Percentiles rank a stretch among this genome's conserved stretches.
Conservation (phyloP, 2,113 vertebrate genomes). For the Dasyurus viverrinus region DNA sequence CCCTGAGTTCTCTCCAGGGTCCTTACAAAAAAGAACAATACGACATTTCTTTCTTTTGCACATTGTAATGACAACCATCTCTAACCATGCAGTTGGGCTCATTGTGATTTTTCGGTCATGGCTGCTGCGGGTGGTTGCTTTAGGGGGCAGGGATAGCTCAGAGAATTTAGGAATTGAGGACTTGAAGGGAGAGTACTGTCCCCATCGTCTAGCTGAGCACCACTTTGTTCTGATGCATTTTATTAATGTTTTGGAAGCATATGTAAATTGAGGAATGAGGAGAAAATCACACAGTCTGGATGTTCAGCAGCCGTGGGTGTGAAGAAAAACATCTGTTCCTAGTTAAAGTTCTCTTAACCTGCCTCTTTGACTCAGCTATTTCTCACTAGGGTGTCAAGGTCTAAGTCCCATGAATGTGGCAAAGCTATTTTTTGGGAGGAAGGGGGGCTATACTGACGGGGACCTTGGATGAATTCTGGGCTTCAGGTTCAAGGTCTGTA, state of each 20-base stretch:
- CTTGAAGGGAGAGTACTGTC: conserved; percentile 64
- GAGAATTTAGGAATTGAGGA: conserved; percentile 54
- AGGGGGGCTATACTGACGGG: conserved; percentile 69
- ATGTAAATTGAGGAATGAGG: conserved; percentile 76
- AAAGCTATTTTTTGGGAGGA: conserved; percentile 71
- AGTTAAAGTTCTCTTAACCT: conserved; percentile 79
- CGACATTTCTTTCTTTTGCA: conserved; percentile 75
- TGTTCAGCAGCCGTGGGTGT: conserved; percentile 78
- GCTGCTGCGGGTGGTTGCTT: conserved; percentile 65
- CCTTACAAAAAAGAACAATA: conserved; percentile 75
- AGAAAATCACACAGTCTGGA: conserved; percentile 73
- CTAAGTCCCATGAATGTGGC: conserved; percentile 73
- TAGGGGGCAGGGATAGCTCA: conserved; percentile 62
- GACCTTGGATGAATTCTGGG: conserved; percentile 73
- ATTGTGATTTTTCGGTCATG: conserved; percentile 69
- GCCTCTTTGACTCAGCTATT: conserved; percentile 71
- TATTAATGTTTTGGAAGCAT: conserved; percentile 77
- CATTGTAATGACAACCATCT: conserved; percentile 77
- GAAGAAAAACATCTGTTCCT: conserved; percentile 85
- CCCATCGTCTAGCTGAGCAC: conserved; percentile 55
- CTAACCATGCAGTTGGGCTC: conserved; percentile 66
- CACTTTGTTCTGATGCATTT: conserved; percentile 79
- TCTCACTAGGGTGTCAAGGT: conserved; percentile 77
- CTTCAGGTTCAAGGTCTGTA: conserved; percentile 63
- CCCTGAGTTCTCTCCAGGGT: conserved; percentile 65